Base-by-base conservation (phyloP, 2,888 invertebrate genomes). In the Ormyrus labotus region DNA sequence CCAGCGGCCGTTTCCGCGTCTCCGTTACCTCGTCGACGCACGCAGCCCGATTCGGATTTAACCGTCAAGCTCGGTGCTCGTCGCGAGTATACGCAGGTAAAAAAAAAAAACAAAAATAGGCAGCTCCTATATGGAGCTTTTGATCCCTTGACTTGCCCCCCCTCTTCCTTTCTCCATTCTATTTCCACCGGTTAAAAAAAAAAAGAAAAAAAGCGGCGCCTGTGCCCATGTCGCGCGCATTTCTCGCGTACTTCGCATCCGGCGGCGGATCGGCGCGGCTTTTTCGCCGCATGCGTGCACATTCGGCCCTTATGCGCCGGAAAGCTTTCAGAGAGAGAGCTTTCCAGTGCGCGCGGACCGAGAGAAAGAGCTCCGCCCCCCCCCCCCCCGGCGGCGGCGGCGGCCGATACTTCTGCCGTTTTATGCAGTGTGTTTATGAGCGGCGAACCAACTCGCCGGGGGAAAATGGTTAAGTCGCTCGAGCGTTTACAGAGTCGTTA, bases 401-500 rank as follows among this genome's bases (percentile, higher is more conserved):
- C 55, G n/a, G 2, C 51, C 51, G 51, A 71, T 71, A 61, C 51
- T 58, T 51, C 34, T 47, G 50, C 6, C 50, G 51, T 60, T 67
- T 75, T 65, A 75, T 67, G 60, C 34, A 19, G 67, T 51, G 67
- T 51, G 74, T 67, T 58, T 65, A 57, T 13, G 50, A 11, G 4
- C 0, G 19, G n/a, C 8, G 45, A 45, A 19, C 34, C 34, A 2
- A 34, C 34, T 34, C 34, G 34, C 34, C 34, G 11, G 47, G 48
- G 50, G 67, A 5, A 75, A 67, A 58, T 67, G 69, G 69, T n/a
- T 67, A 47, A 67, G 72, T 72, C 71, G 47, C 67, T 78, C 68
- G 67, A 61, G 51, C 55, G 50, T 68, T 72, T 45, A 68, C 68
- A 73, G 68, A 78, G 68, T 73, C 57, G 51, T 72, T 71, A 70